Evolutionary conservation across 2,888 invertebrate species (phyloP), one percentile per base, ranked within the genome.

Genomic region (Hecatera dysodea): DNA sequence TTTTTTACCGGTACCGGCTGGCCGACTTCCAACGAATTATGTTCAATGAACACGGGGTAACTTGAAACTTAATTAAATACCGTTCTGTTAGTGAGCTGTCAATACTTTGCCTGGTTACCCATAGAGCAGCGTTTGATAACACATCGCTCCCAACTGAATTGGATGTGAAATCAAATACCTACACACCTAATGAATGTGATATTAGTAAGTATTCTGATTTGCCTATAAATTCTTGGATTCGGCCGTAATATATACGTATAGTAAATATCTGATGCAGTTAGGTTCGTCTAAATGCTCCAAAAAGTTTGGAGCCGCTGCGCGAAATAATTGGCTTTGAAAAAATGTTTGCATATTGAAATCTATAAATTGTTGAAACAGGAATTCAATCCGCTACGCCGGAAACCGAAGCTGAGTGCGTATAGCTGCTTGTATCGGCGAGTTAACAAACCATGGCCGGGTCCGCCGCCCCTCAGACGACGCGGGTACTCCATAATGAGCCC

Each of bases 401-500:
- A 44, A 24, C 36, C 27, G 52, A n/a, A 66, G 15, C 29, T 19
- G 44, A 36, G 19, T 69, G 36, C 56, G 48, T 53, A 62, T 61
- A 62, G 44, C 27, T 29, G 33, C 61, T 65, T 27, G 44, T 67
- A 90, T 89, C 89, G 89, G 87, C 86, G 83, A 90, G 89, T 88
- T 92, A 91, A 92, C 91, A 89, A 90, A 88, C 90, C 91, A 87
- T 91, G 88, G 84, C 79, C 71, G 46, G 39, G 71, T 78, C 80
- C 80, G 69, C 61, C 73, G 69, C 80, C 72, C 85, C 57, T 56
- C 73, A n/a, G 39, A 29, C 44, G 29, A 84, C 86, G 80, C 85
- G 89, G 85, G 89, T 93, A 88, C 90, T 88, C 81, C 85, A 82
- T 93, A 93, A 93, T 93, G 91, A 93, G 89, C 90, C 85, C 88